These are phyloP conservation scores for Turnix velox DNA, from an alignment of 2,113 vertebrate species.

Conservation along the genomic window DNA sequence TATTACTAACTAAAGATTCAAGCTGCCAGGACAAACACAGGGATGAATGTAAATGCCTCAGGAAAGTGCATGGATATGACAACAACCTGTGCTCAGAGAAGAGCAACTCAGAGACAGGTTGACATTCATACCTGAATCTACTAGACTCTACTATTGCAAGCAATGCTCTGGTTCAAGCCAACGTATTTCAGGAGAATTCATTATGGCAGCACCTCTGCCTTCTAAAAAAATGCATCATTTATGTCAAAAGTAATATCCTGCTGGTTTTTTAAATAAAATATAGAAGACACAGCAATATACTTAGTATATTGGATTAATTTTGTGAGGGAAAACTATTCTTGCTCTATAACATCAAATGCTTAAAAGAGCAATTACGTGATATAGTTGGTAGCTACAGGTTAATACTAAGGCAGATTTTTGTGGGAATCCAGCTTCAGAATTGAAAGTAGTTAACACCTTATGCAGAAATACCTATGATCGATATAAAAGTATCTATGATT, in stretches of 20 bases:
- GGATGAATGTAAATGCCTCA: background rate
- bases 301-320: background rate
- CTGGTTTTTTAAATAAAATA: background rate
- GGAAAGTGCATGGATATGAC: fast-evolving
- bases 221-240: background rate
- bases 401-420: background rate
- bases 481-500: too few species aligned
- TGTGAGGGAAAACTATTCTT: background rate
- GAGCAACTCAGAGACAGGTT: background rate
- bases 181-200: background rate
- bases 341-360: background rate
- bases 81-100: background rate
- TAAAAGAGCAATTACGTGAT: background rate
- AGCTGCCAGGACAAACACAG: background rate
- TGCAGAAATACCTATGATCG: background rate
- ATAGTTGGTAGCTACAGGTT: background rate
- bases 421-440: background rate
- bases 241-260: background rate
- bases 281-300: background rate
- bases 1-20: background rate
- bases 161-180: background rate
- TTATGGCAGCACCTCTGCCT: background rate
- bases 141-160: background rate
- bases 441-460: background rate
- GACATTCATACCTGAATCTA: background rate